Percentiles rank a stretch among this genome's conserved stretches.
These are phyloP conservation scores for Cheilosia soror DNA, from an alignment of 2,888 invertebrate species.

Conservation along the genomic window DNA sequence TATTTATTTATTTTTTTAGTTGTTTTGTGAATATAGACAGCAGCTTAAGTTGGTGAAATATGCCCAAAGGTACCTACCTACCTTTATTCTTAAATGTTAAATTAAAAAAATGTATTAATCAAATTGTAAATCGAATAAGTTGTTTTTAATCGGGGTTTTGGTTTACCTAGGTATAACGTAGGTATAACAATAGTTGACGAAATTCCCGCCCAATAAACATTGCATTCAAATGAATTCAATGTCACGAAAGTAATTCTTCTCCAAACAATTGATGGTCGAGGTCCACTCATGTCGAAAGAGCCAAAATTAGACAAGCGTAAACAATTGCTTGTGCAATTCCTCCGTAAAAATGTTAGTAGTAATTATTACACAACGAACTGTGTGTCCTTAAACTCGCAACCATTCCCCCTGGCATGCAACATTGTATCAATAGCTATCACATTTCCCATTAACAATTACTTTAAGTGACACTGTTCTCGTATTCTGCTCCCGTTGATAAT, in stretches of 20 bases:
- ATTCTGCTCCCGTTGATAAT: slow-evolving; percentile 54
- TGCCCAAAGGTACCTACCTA: too few species aligned
- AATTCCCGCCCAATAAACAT: too few species aligned
- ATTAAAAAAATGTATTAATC: too few species aligned
- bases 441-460: slow-evolving; percentile 42
- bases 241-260: background rate
- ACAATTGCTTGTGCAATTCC: background rate
- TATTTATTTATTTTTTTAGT: too few species aligned
- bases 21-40: too few species aligned
- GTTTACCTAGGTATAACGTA: too few species aligned
- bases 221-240: background rate
- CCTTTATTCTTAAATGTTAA: too few species aligned
- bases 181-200: too few species aligned
- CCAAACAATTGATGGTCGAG: background rate
- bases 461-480: slow-evolving; percentile 46
- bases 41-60: too few species aligned
- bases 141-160: too few species aligned
- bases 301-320: background rate
- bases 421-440: background rate
- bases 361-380: slow-evolving; percentile 1
- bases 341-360: background rate
- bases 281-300: background rate
- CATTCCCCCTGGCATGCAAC: background rate
- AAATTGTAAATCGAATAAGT: too few species aligned
- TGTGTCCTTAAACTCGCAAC: slow-evolving; percentile 9